Base-by-base conservation (phyloP, 2,888 invertebrate species). In the Platynereis dumerilii region DNA sequence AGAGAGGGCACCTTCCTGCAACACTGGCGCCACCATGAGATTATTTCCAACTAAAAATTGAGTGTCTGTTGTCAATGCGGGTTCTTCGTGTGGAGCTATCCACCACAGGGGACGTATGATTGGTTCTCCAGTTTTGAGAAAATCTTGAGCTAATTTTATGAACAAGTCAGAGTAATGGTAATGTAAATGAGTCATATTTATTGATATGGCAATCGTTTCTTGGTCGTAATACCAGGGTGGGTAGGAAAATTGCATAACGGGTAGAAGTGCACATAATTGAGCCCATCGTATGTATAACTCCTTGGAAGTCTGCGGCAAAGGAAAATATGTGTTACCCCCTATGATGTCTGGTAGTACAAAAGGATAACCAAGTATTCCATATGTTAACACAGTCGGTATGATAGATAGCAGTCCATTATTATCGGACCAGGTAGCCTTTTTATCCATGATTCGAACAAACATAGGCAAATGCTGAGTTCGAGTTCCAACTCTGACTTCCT, bases 271-370 rank as follows among this genome's bases (percentile, higher is more conserved):
- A 1, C 92, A 91, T 78, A 96, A 86, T 77, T 92, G 90, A 57
- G 91, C 83, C 96, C 96, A 97, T 76, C 93, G 86, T 28, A 92
- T 88, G 76, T 90, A 91, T 20, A 86, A 76, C 66, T 86, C 84
- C 28, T 75, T 69, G 29, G 79, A 62, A 12, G 71, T 69, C 7
- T 34, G 22, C 12, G 26, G n/a, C 0, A n/a, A 12, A 1, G 52
- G 26, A 3, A 15, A 17, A 52, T 74, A 67, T 17, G 81, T 83
- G 64, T 94, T 94, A 1, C 81, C 97, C 0, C 97, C 97, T 0
- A 97, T 93, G 2, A 95, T 92, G 0, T 96, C 96, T 0, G 96
- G 94, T 87, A 96, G 90, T 53, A 96, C 88, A 76, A 96, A 96
- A 0, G 91, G 88, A 82, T 92, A 96, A 0, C 97, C 97, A 73